Evolutionary conservation across 2,888 invertebrate genomes (phyloP).

Genomic region (Steinernema hermaphroditum): DNA sequence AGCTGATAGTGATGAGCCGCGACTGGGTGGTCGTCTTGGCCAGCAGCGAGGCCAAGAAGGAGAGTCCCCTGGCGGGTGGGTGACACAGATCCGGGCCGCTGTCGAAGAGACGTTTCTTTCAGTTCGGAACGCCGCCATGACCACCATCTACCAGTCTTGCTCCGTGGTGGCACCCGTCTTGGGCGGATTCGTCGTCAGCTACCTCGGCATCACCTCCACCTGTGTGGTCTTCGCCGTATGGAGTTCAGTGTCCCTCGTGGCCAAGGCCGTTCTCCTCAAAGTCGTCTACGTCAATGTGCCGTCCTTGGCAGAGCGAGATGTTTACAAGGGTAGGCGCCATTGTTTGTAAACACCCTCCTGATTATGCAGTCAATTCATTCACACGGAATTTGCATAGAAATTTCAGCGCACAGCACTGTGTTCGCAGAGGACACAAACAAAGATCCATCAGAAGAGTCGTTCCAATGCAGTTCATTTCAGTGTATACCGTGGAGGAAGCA

Average conservation of each 20-base stretch:
- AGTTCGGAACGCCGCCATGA: no score
- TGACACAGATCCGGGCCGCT: no score
- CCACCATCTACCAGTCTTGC: no score
- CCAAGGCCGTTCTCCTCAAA: neutral
- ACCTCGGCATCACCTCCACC: neutral
- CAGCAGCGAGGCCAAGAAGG: neutral
- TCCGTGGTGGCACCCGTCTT: neutral
- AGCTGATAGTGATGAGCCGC: neutral
- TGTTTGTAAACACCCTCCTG: neutral
- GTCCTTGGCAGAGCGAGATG: neutral
- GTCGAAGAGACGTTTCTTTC: no score
- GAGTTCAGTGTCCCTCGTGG: neutral
- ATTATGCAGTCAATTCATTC: no score
- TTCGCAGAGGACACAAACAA: no score
- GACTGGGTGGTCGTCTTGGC: constrained; percentile 6
- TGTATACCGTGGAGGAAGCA: no score
- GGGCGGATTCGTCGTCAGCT: neutral
- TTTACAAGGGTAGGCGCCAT: neutral
- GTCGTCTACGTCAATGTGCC: neutral
- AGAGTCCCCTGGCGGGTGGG: neutral
- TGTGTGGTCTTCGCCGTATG: neutral
- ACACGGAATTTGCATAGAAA: no score
- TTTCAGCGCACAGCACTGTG: no score
- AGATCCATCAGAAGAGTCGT: no score
- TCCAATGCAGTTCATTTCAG: no score